Conservation (phyloP, 2,888 invertebrate species). For the Sphaerophoria rueppellii region DNA sequence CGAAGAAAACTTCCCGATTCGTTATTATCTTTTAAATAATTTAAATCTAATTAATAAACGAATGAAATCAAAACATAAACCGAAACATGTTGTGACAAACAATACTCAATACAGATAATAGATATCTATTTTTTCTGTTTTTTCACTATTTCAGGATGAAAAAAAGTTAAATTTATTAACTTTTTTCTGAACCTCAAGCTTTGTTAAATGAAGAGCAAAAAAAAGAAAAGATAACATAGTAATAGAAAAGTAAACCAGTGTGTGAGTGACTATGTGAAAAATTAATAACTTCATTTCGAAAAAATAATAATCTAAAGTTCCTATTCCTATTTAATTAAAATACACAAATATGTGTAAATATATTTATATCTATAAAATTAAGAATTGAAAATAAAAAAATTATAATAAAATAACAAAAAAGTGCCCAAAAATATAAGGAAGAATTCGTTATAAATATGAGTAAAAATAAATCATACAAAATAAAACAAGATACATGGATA, state of each 20-base stretch:
- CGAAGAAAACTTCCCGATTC: conserved; percentile 19
- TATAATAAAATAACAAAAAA: conserved; percentile 27
- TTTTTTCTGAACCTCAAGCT: conserved; percentile 13
- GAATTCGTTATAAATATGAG: conserved; percentile 37
- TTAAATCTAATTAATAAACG: conserved; percentile 24
- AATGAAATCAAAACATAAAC: neutral
- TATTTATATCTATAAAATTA: conserved; percentile 63
- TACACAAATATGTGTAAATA: conserved; percentile 20
- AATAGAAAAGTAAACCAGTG: conserved; percentile 24
- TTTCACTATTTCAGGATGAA: conserved; percentile 52
- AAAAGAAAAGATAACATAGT: conserved; percentile 57
- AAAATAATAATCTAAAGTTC: conserved; percentile 69
- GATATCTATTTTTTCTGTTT: neutral
- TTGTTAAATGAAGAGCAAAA: conserved; percentile 55
- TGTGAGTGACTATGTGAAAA: conserved; percentile 69
- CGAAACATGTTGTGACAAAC: neutral
- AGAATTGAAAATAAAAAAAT: conserved; percentile 24
- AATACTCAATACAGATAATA: neutral
- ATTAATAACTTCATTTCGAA: conserved; percentile 29
- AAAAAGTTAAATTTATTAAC: conserved; percentile 25
- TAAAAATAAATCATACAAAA: conserved; percentile 11
- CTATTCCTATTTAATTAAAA: conserved; percentile 64
- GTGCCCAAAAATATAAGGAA: conserved; percentile 49
- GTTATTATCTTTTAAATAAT: conserved; percentile 13
- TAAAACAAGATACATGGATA: conserved; percentile 3